These are phyloP conservation scores for Podilymbus podiceps DNA, from an alignment of 2,113 vertebrate genomes.

Conservation along the genomic window DNA sequence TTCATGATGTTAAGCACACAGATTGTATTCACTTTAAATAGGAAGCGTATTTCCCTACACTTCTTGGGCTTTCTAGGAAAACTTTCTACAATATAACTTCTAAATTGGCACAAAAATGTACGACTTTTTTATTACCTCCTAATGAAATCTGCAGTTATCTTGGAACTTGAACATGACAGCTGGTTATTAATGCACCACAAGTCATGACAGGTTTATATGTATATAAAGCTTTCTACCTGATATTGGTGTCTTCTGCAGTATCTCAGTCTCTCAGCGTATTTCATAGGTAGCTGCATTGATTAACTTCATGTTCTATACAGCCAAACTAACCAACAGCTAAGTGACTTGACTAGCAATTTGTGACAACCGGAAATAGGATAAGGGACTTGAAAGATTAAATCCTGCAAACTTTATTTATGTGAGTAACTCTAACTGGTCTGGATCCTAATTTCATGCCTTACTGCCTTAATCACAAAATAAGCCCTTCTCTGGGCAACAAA, in stretches of 20 bases:
- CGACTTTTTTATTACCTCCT: neutral
- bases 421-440: neutral
- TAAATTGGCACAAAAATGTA: neutral
- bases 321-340: neutral
- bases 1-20: neutral
- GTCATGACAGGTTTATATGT: neutral
- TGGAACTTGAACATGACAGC: neutral
- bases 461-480: neutral
- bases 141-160: neutral
- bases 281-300: neutral
- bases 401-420: neutral
- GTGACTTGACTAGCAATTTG: neutral
- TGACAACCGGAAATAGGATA: neutral
- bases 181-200: neutral
- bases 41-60: accelerated
- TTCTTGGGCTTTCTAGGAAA: conserved; percentile 5
- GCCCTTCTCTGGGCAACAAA: neutral
- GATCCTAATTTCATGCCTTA: conserved; percentile 22
- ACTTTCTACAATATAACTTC: neutral
- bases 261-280: neutral
- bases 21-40: neutral
- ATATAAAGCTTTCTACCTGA: neutral
- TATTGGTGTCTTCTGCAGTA: neutral
- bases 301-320: neutral
- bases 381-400: neutral